phyloP scores from a whole-genome alignment of 2,113 vertebrate genomes.

The Cryptomyrus ogoouensis region DNA sequence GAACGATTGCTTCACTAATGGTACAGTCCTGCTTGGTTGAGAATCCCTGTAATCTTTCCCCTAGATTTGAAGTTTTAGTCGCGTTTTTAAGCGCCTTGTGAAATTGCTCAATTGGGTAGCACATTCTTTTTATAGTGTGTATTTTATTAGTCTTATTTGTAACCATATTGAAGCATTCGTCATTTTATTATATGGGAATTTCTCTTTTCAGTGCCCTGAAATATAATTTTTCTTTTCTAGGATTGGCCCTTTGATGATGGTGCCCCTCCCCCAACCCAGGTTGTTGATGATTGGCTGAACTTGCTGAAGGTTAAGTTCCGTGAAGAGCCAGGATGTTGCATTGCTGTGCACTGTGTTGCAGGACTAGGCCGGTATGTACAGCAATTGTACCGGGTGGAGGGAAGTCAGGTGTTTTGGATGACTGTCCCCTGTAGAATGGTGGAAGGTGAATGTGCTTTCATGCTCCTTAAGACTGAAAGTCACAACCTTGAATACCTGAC shows the following conservation, averaged over 20 bases:
- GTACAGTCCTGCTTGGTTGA: neutral
- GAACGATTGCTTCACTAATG: neutral
- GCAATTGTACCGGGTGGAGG: neutral
- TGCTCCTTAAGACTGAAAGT: neutral
- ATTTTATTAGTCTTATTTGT: neutral
- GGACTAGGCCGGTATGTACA: conserved; percentile 79
- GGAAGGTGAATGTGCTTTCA: neutral
- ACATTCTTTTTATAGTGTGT: neutral
- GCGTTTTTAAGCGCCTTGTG: neutral
- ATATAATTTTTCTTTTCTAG: conserved; percentile 45
- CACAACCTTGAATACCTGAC: neutral
- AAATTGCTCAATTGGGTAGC: neutral
- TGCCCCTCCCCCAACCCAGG: conserved; percentile 86
- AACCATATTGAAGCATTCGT: neutral
- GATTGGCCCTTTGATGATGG: conserved; percentile 99
- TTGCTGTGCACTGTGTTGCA: conserved; percentile 95
- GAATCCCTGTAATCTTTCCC: neutral
- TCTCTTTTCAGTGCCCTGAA: neutral
- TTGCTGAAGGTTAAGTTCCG: conserved; percentile 91
- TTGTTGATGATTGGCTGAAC: conserved; percentile 96
- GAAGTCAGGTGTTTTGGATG: neutral
- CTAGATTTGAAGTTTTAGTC: neutral
- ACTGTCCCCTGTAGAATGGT: neutral
- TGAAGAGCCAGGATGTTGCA: conserved; percentile 86
- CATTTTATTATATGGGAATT: neutral